Evolutionary conservation across 2,113 vertebrate genomes (phyloP), one percentile per base, ranked within the genome.

Genomic region (Thomomys bottae): DNA sequence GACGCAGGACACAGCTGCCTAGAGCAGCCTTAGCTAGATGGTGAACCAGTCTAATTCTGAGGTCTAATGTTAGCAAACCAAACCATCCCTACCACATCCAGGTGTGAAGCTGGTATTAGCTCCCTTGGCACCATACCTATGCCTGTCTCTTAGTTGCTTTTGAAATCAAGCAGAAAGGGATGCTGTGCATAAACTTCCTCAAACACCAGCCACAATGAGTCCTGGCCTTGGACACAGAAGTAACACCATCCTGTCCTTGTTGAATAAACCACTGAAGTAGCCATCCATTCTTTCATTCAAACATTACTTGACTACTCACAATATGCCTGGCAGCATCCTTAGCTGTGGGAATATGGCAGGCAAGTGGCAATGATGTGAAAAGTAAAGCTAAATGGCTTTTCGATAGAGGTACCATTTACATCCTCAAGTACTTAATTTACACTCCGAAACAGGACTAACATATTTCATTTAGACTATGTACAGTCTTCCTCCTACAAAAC

Each of bases 391-490:
- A 12, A 63, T 40, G 6, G 2, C 14, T 78, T 78, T 32, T 78
- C 14, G 38, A 12, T 61, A 32, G 24, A 17, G 26, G 10, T 2
- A 36, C 18, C 4, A 54, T 1, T 8, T 32, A 7, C 59, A 34
- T 30, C 7, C 28, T 81, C 49, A 66, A 28, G 23, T n/a, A 32
- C 38, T 77, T 54, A 77, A 54, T 57, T 67, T 70, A 5, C 64
- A 26, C 3, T 40, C 21, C 21, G 42, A 83, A 92, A 83, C 17
- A 68, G 34, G 28, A 79, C 23, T 5, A 24, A 38, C 4, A 0
- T 79, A 40, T 63, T 81, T 89, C 59, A 61, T 85, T 82, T 92
- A 78, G 57, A 82, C 61, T n/a, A 77, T 72, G 40, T 26, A 67
- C 5, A 54, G 6, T 42, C 14, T 88, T 90, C 64, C 71, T 71